A percentile compares a stretch with the other conserved stretches of the same genome.
Evolutionary conservation across 2,888 invertebrate species (phyloP).

Genomic region (Caprella mutica): DNA sequence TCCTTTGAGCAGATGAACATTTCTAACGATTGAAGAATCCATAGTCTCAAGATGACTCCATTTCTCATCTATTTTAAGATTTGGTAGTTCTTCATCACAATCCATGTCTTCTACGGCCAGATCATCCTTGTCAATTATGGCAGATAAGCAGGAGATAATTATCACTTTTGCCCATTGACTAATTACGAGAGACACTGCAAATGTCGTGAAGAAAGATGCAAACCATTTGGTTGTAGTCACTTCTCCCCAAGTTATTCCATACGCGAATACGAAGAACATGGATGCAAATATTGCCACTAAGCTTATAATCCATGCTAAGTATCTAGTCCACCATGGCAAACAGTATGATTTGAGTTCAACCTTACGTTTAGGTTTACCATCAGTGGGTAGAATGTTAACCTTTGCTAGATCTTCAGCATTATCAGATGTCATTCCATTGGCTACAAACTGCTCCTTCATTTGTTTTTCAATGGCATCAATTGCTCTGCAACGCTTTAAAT

Average conservation of each 20-base stretch:
- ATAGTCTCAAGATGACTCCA: constrained; percentile 37
- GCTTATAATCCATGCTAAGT: constrained; percentile 43
- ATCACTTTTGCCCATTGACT: constrained; percentile 45
- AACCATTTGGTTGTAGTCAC: constrained; percentile 44
- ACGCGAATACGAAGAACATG: constrained; percentile 42
- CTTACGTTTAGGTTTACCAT: constrained; percentile 10
- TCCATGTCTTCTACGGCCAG: constrained; percentile 39
- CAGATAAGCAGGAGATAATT: constrained; percentile 35
- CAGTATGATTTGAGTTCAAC: constrained; percentile 12
- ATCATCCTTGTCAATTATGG: constrained; percentile 35
- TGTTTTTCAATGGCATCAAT: constrained; percentile 19
- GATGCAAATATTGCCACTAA: constrained; percentile 39
- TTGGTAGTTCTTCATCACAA: constrained; percentile 39
- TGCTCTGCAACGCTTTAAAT: constrained; percentile 16
- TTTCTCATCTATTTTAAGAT: constrained; percentile 39
- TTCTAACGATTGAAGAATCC: constrained; percentile 10
- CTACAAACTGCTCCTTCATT: constrained; percentile 3
- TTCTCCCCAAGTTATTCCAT: constrained; percentile 44
- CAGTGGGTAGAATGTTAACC: neutral
- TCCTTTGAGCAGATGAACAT: constrained; percentile 17
- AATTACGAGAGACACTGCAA: constrained; percentile 43
- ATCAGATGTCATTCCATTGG: neutral
- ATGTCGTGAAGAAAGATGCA: constrained; percentile 43
- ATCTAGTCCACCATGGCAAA: constrained; percentile 37
- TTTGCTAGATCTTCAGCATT: neutral